Evolutionary conservation across 1,140 invertebrate genomes (phyloP).

Genomic region (Heliconius hewitsoni): DNA sequence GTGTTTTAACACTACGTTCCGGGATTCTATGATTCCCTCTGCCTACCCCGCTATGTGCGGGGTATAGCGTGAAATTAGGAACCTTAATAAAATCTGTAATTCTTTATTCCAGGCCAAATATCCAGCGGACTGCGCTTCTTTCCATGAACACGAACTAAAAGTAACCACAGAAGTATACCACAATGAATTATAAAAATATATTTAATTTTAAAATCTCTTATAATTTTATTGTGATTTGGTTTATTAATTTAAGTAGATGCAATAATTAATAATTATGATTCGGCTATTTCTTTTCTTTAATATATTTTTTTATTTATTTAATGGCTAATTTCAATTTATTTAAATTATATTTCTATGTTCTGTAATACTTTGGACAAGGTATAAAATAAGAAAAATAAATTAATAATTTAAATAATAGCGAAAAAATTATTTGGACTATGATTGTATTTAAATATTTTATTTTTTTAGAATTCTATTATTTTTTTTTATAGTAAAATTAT

Average conservation of each 20-base stretch:
- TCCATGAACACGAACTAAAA: conserved; percentile 90
- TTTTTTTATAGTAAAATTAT: too few species aligned
- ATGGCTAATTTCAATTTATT: neutral
- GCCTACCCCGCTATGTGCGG: neutral
- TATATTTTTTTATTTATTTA: neutral
- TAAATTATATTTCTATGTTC: neutral
- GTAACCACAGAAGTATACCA: conserved; percentile 90
- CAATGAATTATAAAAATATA: conserved; percentile 82
- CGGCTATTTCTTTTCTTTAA: too few species aligned
- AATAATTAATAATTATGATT: neutral
- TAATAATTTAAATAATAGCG: too few species aligned
- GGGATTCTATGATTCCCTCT: neutral
- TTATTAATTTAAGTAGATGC: neutral
- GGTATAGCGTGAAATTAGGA: neutral
- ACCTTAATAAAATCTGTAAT: neutral
- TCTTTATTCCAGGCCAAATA: conserved; percentile 83
- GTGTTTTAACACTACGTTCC: neutral
- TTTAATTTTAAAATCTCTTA: conserved; percentile 1
- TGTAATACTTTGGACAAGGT: too few species aligned
- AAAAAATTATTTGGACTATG: too few species aligned
- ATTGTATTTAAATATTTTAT: too few species aligned
- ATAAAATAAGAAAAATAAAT: too few species aligned
- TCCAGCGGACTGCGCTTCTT: conserved; percentile 86
- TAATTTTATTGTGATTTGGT: neutral
- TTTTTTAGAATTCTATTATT: too few species aligned